Conservation (phyloP, 2,113 vertebrate genomes). For the Crotalus tigris region DNA sequence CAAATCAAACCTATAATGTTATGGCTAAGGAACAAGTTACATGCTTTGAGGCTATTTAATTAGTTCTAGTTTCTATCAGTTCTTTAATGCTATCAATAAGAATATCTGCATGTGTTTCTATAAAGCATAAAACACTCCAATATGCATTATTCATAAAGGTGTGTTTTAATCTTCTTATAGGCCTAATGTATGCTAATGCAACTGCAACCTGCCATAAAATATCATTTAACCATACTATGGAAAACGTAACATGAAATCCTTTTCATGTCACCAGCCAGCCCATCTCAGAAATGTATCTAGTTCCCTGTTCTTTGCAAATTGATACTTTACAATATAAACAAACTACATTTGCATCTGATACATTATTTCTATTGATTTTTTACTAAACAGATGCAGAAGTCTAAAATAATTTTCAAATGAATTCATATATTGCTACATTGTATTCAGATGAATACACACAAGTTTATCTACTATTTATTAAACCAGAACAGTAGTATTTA, state of each 20-base stretch:
- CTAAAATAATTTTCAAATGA: not conserved
- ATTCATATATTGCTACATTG: not conserved
- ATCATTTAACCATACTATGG: conserved; percentile 37
- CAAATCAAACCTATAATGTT: not conserved
- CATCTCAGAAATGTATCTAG: conserved; percentile 36
- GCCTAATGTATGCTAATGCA: conserved; percentile 50
- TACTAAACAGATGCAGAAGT: conserved; percentile 19
- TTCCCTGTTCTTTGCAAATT: conserved; percentile 33
- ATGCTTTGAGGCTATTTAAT: not conserved
- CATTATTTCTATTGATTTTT: conserved; percentile 22
- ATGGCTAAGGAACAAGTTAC: not conserved
- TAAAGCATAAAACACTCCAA: conserved; percentile 7
- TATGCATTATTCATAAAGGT: not conserved
- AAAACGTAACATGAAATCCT: conserved; percentile 57
- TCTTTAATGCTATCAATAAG: not conserved
- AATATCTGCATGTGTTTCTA: not conserved
- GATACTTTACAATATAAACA: conserved; percentile 38
- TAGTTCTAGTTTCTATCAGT: conserved; percentile 4
- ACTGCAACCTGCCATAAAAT: conserved; percentile 52
- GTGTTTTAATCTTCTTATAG: conserved; percentile 40
- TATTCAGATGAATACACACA: not conserved
- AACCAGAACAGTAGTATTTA: not conserved
- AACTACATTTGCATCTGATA: conserved; percentile 11
- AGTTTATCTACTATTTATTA: not conserved
- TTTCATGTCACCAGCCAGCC: conserved; percentile 44